phyloP scores from a whole-genome alignment of 2,888 invertebrate genomes.

The Cacoxenus indagator region DNA sequence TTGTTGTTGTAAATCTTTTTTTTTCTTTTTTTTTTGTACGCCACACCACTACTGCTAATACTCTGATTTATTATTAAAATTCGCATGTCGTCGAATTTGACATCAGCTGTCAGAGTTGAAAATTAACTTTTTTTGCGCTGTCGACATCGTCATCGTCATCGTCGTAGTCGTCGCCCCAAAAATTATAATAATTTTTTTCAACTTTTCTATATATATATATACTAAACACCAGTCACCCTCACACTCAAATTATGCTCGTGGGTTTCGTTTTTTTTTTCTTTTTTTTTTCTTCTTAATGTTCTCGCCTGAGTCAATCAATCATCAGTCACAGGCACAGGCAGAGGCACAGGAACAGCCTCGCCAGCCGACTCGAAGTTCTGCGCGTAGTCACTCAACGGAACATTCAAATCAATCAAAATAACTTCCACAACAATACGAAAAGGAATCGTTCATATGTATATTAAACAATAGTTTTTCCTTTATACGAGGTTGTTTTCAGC shows the following conservation, averaged over 20 bases:
- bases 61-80: slow-evolving; percentile 48
- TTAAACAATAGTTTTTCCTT: neutral
- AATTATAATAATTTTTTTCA: neutral
- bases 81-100: slow-evolving; percentile 64
- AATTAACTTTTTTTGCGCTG: slow-evolving; percentile 46
- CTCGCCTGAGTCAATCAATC: slow-evolving; percentile 54
- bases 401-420: slow-evolving; percentile 66
- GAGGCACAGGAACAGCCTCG: neutral
- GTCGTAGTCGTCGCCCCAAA: neutral
- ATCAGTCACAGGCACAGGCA: slow-evolving; percentile 53
- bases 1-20: neutral
- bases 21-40: neutral
- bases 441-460: neutral
- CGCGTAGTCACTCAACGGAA: slow-evolving; percentile 56
- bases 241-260: neutral
- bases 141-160: neutral
- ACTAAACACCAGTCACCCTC: neutral
- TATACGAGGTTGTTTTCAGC: neutral
- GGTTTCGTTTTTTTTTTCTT: neutral
- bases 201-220: slow-evolving; percentile 3
- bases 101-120: slow-evolving; percentile 57
- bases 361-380: neutral
- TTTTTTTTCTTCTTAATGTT: slow-evolving; percentile 10
- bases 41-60: neutral
- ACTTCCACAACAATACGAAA: slow-evolving; percentile 17